These are phyloP conservation scores for Wasmannia auropunctata DNA, from an alignment of 1,140 invertebrate species.

Conservation along the genomic window DNA sequence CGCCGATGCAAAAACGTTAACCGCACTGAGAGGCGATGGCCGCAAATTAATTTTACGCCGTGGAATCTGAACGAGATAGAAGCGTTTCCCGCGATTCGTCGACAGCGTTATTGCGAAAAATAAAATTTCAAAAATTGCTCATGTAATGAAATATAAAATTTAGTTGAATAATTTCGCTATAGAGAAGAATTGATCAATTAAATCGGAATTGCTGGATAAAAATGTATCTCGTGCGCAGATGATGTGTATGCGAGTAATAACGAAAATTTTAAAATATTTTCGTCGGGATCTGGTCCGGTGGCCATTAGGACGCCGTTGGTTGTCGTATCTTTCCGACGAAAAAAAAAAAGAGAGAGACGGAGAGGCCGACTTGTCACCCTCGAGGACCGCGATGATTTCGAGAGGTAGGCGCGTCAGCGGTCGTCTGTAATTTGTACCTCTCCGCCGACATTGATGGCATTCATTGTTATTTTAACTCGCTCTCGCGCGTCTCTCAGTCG, in stretches of 20 bases:
- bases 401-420: constrained; percentile 69
- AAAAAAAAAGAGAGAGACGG: constrained; percentile 22
- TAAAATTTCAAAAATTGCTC: constrained; percentile 50
- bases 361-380: constrained; percentile 78
- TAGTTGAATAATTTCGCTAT: constrained; percentile 37
- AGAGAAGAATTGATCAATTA: constrained; percentile 27
- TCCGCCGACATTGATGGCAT: constrained; percentile 75
- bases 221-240: constrained; percentile 27
- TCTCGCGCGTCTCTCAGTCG: constrained; percentile 64
- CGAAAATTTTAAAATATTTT: constrained; percentile 35
- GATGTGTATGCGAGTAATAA: constrained; percentile 11
- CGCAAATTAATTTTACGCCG: constrained; percentile 43
- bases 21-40: constrained; percentile 16
- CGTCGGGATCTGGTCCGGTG: too few relatives aligned
- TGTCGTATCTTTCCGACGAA: constrained; percentile 20
- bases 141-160: constrained; percentile 54
- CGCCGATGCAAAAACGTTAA: constrained; percentile 10
- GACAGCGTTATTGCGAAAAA: constrained; percentile 38
- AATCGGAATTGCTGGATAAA: constrained; percentile 43
- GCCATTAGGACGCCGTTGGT: constrained; percentile 49
- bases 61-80: constrained; percentile 45
- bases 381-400: constrained; percentile 68
- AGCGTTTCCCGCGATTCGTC: constrained; percentile 26
- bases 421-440: constrained; percentile 83
- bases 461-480: constrained; percentile 77